Evolutionary conservation across 2,888 invertebrate genomes (phyloP).

Genomic region (Gasteruption jaculator): DNA sequence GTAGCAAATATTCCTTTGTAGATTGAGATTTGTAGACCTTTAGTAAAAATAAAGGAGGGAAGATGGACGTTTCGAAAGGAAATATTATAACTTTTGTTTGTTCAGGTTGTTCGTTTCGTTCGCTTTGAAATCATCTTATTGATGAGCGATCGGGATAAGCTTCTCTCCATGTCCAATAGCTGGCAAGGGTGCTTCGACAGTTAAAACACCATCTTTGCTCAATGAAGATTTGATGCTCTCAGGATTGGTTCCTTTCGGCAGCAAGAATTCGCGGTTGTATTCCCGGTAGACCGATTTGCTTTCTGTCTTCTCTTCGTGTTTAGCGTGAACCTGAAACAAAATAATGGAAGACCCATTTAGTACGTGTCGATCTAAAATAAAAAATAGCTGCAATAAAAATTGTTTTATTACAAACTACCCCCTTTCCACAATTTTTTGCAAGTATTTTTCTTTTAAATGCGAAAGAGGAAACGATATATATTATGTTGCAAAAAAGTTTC

Average conservation of each 20-base stretch:
- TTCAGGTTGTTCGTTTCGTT: neutral
- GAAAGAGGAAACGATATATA: too few relatives aligned
- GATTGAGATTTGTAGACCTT: too few relatives aligned
- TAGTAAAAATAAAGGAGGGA: conserved; percentile 11
- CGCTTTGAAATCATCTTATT: conserved; percentile 43
- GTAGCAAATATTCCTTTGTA: too few relatives aligned
- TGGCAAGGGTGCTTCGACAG: conserved; percentile 95
- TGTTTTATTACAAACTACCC: too few relatives aligned
- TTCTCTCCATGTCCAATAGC: conserved; percentile 76
- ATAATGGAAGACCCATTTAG: too few relatives aligned
- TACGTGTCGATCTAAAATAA: too few relatives aligned
- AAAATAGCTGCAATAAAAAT: too few relatives aligned
- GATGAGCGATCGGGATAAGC: conserved; percentile 76
- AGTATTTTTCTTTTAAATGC: too few relatives aligned
- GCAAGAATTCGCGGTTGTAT: conserved; percentile 94
- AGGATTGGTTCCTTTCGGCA: conserved; percentile 95
- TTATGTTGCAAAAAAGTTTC: too few relatives aligned
- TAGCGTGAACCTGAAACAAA: conserved; percentile 83
- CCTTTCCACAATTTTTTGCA: too few relatives aligned
- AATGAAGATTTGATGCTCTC: conserved; percentile 94
- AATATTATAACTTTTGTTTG: conserved; percentile 10
- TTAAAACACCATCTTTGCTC: conserved; percentile 93
- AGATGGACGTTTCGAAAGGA: conserved; percentile 11
- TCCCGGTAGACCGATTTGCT: conserved; percentile 96
- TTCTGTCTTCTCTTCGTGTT: conserved; percentile 97